These are phyloP conservation scores for Acleris emargana DNA, from an alignment of 2,888 invertebrate species.

Conservation along the genomic window DNA sequence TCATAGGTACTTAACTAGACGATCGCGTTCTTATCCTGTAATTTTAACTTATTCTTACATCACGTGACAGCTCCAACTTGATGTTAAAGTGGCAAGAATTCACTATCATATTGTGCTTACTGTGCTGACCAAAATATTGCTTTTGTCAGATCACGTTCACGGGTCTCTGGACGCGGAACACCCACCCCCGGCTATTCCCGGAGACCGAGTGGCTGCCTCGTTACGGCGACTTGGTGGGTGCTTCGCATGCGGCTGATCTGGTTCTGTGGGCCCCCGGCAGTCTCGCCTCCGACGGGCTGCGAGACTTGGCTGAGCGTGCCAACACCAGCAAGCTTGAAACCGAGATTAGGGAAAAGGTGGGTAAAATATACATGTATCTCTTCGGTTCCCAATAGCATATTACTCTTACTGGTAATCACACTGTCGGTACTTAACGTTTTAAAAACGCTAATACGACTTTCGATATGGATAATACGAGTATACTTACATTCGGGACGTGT, in stretches of 20 bases:
- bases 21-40: too few species aligned
- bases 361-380: background rate
- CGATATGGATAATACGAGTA: too few species aligned
- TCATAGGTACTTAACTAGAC: too few species aligned
- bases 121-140: background rate
- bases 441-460: too few species aligned
- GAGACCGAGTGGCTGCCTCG: constrained; percentile 73
- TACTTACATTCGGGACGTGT: too few species aligned
- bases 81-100: too few species aligned
- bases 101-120: too few species aligned
- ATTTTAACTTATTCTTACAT: too few species aligned
- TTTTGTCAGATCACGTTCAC: constrained; percentile 58
- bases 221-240: constrained; percentile 72
- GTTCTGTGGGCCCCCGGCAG: constrained; percentile 69
- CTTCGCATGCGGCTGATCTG: constrained; percentile 65
- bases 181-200: constrained; percentile 67
- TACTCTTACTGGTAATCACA: too few species aligned
- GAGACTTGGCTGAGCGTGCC: constrained; percentile 67
- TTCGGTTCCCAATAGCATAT: background rate
- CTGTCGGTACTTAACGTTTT: too few species aligned
- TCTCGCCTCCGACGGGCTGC: constrained; percentile 65
- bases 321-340: constrained; percentile 67
- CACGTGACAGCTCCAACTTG: too few species aligned
- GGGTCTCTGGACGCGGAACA: constrained; percentile 75
- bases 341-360: constrained; percentile 70